These are phyloP conservation scores for Cherax quadricarinatus DNA, from an alignment of 1,140 invertebrate species.

Conservation along the genomic window DNA sequence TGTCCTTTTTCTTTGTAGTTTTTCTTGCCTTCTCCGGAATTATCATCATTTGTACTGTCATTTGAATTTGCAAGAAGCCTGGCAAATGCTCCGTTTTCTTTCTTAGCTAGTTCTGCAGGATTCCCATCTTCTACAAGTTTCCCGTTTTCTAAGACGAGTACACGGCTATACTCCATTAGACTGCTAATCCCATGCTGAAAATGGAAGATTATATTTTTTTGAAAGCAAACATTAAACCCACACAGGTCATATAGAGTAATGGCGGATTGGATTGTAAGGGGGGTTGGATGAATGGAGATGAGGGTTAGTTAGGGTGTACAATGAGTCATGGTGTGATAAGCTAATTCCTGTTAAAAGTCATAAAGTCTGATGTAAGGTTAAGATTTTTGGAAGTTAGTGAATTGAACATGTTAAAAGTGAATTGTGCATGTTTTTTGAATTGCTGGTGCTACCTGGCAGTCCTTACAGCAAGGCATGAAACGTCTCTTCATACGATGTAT, in stretches of 20 bases:
- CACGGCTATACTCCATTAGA: conserved; percentile 28
- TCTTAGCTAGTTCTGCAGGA: conserved; percentile 82
- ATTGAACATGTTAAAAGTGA: no score
- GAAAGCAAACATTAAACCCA: no score
- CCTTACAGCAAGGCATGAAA: no score
- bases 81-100: conserved; percentile 75
- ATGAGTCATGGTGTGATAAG: neutral
- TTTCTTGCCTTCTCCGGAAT: neutral
- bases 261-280: no score
- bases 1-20: neutral
- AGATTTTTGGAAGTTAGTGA: no score
- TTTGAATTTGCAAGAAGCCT: conserved; percentile 65
- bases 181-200: conserved; percentile 44
- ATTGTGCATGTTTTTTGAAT: no score
- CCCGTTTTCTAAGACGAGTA: conserved; percentile 78
- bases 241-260: no score
- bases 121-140: conserved; percentile 86
- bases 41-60: neutral
- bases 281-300: no score
- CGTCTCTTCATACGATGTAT: no score
- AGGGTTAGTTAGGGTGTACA: neutral
- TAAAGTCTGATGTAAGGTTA: no score
- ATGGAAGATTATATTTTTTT: neutral
- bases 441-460: no score
- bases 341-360: no score